phyloP scores from a whole-genome alignment of 2,888 invertebrate genomes.

The Sphaerophoria rueppellii region DNA sequence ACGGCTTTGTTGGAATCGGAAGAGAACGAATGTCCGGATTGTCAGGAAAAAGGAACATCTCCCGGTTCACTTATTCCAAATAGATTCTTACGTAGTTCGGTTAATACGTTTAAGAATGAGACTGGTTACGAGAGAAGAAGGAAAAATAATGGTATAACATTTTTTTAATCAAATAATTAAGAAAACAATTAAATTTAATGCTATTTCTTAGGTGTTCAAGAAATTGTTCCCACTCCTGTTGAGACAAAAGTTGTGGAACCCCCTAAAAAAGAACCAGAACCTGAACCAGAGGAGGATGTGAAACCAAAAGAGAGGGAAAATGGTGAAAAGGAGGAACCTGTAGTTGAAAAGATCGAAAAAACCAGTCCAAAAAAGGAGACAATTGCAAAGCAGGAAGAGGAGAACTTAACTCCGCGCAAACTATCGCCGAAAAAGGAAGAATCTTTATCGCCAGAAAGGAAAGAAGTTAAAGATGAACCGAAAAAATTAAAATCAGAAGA shows the following conservation, averaged over 20 bases:
- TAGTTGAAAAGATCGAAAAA: constrained; percentile 20
- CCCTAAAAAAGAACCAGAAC: background rate
- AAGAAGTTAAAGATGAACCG: constrained; percentile 25
- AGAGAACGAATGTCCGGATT: constrained; percentile 97
- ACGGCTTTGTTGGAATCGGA: constrained; percentile 94
- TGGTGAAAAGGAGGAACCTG: background rate
- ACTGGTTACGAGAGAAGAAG: constrained; percentile 90
- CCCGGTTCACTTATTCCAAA: constrained; percentile 97
- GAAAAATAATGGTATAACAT: constrained; percentile 56
- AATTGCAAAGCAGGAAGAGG: constrained; percentile 9
- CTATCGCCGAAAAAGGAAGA: constrained; percentile 39
- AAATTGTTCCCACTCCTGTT: background rate
- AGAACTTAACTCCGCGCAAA: constrained; percentile 41
- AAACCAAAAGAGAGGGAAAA: constrained; percentile 2
- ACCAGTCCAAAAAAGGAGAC: constrained; percentile 1
- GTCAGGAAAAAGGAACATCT: constrained; percentile 95
- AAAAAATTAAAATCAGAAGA: constrained; percentile 27
- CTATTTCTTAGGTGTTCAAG: constrained; percentile 28
- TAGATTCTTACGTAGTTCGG: constrained; percentile 93
- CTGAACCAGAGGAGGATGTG: background rate
- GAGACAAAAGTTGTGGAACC: constrained; percentile 5
- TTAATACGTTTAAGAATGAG: constrained; percentile 94
- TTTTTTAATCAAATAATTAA: background rate
- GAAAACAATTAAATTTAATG: background rate
- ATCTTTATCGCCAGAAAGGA: constrained; percentile 14